phyloP scores from a whole-genome alignment of 2,888 invertebrate species.

The Carterocephalus palaemon region DNA sequence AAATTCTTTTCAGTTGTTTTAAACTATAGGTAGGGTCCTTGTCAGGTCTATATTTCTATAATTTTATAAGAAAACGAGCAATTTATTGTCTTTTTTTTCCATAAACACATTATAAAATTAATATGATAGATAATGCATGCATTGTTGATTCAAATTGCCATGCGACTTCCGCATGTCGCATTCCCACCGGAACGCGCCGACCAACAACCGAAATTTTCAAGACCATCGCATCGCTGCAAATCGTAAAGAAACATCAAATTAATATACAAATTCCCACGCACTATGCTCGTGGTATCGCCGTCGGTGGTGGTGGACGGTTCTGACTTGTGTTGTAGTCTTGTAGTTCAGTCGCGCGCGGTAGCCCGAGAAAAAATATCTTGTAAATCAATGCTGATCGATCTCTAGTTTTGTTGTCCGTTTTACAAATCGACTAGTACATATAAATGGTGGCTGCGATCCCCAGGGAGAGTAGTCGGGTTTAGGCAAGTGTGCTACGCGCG shows the following conservation, averaged over 20 bases:
- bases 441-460: slow-evolving; percentile 54
- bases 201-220: slow-evolving; percentile 17
- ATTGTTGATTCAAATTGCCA: too few relatives aligned
- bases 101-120: background rate
- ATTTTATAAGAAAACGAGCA: too few relatives aligned
- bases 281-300: slow-evolving; percentile 31
- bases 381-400: slow-evolving; percentile 17
- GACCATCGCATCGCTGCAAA: slow-evolving; percentile 16
- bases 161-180: slow-evolving; percentile 7
- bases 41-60: too few relatives aligned
- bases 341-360: too few relatives aligned
- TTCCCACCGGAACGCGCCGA: slow-evolving; percentile 13
- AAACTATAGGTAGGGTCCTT: too few relatives aligned
- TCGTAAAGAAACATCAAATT: slow-evolving; percentile 19
- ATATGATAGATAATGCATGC: slow-evolving; percentile 6
- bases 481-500: slow-evolving; percentile 44
- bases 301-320: slow-evolving; percentile 1
- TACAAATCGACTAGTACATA: slow-evolving; percentile 52
- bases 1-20: too few relatives aligned
- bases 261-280: slow-evolving; percentile 36
- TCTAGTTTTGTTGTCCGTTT: slow-evolving; percentile 42
- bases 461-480: slow-evolving; percentile 39
- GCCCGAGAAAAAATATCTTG: slow-evolving; percentile 48
- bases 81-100: too few relatives aligned
- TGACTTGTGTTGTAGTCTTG: slow-evolving; percentile 45